Evolutionary conservation across 2,113 vertebrate genomes (phyloP).

Genomic region (Sisor rabdophorus): DNA sequence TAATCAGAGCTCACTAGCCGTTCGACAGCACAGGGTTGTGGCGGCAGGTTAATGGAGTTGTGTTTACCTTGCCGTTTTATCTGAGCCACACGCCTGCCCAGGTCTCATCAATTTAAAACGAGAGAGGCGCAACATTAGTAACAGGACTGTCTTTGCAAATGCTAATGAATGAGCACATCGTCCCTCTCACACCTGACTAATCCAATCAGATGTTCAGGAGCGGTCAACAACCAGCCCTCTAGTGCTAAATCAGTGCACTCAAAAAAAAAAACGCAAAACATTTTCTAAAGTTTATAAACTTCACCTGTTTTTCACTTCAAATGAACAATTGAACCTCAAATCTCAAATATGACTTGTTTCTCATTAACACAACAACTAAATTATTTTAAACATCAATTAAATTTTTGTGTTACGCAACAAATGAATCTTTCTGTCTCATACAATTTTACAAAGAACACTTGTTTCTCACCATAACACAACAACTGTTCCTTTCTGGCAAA

Average conservation of each 20-base stretch:
- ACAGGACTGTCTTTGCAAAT: conserved; percentile 39
- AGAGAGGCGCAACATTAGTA: conserved; percentile 15
- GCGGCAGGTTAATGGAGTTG: conserved; percentile 57
- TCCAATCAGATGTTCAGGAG: conserved; percentile 41
- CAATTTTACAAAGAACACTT: too few species aligned
- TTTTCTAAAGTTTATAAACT: too few species aligned
- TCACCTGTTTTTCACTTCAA: too few species aligned
- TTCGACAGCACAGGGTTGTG: conserved; percentile 49
- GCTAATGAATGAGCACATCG: conserved; percentile 42
- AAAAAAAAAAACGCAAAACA: too few species aligned
- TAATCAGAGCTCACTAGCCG: conserved; percentile 60
- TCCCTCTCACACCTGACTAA: conserved; percentile 34
- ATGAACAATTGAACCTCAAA: too few species aligned
- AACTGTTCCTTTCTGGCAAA: too few species aligned
- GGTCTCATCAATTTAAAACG: conserved; percentile 53
- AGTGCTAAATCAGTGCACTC: conserved; percentile 13
- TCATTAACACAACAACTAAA: too few species aligned
- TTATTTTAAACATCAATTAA: too few species aligned
- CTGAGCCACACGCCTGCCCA: conserved; percentile 33
- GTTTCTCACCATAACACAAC: too few species aligned
- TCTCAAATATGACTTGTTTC: too few species aligned
- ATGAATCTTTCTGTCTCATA: too few species aligned
- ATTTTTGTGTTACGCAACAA: too few species aligned
- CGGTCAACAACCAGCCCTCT: not conserved
- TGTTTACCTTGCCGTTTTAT: conserved; percentile 56